phyloP scores from a whole-genome alignment of 2,888 invertebrate genomes.

The Atethmia centrago region DNA sequence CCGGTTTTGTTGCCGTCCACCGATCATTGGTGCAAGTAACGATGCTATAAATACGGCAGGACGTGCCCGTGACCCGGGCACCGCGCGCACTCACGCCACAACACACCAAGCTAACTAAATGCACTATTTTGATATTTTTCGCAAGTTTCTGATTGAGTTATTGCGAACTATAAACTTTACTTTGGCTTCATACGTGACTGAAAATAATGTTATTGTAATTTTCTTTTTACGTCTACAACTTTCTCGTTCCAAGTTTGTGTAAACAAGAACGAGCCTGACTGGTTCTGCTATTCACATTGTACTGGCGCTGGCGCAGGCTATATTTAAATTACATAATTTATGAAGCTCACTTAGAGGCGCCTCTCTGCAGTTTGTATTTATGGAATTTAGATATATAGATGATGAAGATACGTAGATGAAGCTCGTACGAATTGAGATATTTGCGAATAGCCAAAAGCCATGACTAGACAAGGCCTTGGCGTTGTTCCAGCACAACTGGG shows the following conservation, averaged over 20 bases:
- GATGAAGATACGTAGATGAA: no score
- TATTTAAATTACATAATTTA: constrained; percentile 47
- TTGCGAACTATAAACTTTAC: constrained; percentile 55
- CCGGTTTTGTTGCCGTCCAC: constrained; percentile 81
- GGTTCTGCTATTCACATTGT: constrained; percentile 41
- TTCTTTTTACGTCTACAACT: constrained; percentile 43
- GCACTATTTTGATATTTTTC: constrained; percentile 66
- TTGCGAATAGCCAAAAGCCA: constrained; percentile 74
- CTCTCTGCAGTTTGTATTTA: constrained; percentile 53
- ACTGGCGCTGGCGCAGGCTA: constrained; percentile 23
- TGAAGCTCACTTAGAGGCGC: constrained; percentile 42
- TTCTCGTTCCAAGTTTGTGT: constrained; percentile 44
- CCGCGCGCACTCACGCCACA: constrained; percentile 62
- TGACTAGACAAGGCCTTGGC: constrained; percentile 83
- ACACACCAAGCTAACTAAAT: constrained; percentile 55
- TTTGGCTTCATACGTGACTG: constrained; percentile 66
- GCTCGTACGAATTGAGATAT: constrained; percentile 70
- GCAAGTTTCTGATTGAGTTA: constrained; percentile 59
- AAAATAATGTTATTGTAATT: constrained; percentile 47
- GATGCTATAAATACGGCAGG: constrained; percentile 87
- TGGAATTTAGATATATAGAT: constrained; percentile 69
- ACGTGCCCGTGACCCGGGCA: constrained; percentile 86
- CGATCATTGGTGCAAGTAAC: constrained; percentile 87
- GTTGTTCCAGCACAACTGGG: constrained; percentile 84
- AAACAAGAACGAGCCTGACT: constrained; percentile 41